A percentile compares a stretch with the other conserved stretches of the same genome.
Conservation (phyloP, 2,888 invertebrate genomes). For the Folsomia candida region DNA sequence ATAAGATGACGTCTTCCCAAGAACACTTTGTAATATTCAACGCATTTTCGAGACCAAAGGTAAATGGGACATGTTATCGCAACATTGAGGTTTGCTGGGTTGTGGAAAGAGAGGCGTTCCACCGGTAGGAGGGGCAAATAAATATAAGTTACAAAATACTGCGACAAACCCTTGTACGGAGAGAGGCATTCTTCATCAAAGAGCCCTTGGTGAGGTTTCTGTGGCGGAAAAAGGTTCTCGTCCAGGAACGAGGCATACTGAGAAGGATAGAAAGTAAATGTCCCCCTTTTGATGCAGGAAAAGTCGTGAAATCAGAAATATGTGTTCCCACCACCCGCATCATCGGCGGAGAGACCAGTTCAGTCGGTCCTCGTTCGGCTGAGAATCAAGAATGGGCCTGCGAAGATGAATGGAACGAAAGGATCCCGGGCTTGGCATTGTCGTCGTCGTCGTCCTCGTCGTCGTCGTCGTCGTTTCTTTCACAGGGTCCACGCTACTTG, state of each 20-base stretch:
- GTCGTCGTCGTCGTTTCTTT: not conserved
- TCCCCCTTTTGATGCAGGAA: not conserved
- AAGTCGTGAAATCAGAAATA: not conserved
- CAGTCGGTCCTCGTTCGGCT: not conserved
- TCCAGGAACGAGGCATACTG: not conserved
- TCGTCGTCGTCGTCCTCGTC: not conserved
- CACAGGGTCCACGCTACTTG: not conserved
- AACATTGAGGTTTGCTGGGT: too few relatives aligned
- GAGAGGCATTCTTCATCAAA: too few relatives aligned
- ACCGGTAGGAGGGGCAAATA: too few relatives aligned
- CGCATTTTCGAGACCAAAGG: too few relatives aligned
- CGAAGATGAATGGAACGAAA: not conserved
- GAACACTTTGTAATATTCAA: too few relatives aligned
- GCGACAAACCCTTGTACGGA: too few relatives aligned
- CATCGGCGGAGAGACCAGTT: not conserved
- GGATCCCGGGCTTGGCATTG: not conserved
- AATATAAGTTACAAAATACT: too few relatives aligned
- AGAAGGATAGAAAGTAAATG: too few relatives aligned
- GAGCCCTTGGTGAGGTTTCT: not conserved
- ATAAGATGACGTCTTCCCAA: not conserved
- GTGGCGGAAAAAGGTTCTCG: not conserved
- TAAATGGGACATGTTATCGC: too few relatives aligned
- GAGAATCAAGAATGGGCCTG: not conserved
- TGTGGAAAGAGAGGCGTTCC: too few relatives aligned
- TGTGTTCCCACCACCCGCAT: too few relatives aligned